These are phyloP conservation scores for Zoanthus gigantus DNA, from an alignment of 92 coral and sea anemone genomes.

Conservation along the genomic window DNA sequence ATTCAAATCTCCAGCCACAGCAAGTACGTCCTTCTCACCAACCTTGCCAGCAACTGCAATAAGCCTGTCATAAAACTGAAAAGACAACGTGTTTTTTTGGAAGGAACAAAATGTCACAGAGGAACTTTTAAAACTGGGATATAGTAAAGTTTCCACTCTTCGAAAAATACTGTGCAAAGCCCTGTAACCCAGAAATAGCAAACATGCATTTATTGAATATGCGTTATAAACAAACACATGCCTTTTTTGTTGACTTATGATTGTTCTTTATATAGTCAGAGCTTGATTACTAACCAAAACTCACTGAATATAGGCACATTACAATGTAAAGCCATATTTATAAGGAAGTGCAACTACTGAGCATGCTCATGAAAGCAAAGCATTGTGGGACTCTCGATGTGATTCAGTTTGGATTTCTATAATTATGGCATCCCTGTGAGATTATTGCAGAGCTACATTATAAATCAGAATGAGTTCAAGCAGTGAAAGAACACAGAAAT, in stretches of 20 bases:
- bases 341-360: conserved; percentile 25
- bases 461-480: conserved; percentile 18
- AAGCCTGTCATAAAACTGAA: too few species aligned
- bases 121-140: conserved; percentile 10
- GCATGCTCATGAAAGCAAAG: conserved; percentile 29
- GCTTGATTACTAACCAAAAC: not conserved
- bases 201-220: conserved; percentile 9
- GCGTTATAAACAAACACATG: not conserved
- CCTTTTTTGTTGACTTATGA: conserved; percentile 15
- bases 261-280: conserved; percentile 28
- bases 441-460: not conserved
- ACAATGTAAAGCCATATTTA: conserved; percentile 11
- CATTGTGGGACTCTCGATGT: conserved; percentile 42
- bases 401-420: conserved; percentile 25
- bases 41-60: too few species aligned
- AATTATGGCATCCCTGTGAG: conserved; percentile 37
- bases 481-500: conserved; percentile 51
- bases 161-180: conserved; percentile 18
- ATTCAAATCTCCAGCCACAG: too few species aligned
- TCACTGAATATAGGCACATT: conserved; percentile 3
- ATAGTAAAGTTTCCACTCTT: conserved; percentile 16
- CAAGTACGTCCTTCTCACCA: too few species aligned
- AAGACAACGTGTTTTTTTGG: not conserved
- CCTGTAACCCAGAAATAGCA: conserved; percentile 9
- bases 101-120: too few species aligned